Evolutionary conservation across 2,797 vertebrate genomes (phyloP).

Genomic region (Muscicapa striata): DNA sequence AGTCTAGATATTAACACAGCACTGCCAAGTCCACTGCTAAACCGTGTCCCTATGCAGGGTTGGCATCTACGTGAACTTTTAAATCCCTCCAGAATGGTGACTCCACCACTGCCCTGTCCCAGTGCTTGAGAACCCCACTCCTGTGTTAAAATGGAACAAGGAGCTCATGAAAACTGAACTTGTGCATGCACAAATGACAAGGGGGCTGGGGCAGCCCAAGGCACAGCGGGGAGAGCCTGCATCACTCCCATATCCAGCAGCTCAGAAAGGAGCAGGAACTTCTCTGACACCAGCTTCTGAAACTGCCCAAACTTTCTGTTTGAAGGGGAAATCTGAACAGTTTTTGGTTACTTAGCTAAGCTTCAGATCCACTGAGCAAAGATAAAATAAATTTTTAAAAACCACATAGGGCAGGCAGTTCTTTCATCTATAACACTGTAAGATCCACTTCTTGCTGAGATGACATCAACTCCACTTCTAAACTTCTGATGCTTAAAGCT

Average conservation of each 20-base stretch:
- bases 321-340: background rate
- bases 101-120: background rate
- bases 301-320: background rate
- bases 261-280: accelerated
- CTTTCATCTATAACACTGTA: accelerated
- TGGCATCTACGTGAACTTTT: accelerated
- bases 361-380: background rate
- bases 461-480: background rate
- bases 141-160: accelerated
- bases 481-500: background rate
- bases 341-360: background rate
- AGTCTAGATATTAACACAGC: background rate
- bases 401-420: background rate
- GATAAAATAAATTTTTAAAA: background rate
- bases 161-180: accelerated
- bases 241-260: accelerated
- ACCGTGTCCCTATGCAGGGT: accelerated
- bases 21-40: background rate
- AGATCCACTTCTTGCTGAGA: background rate
- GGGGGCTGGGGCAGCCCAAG: no score
- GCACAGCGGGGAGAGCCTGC: background rate
- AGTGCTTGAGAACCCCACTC: accelerated
- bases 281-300: background rate
- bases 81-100: background rate
- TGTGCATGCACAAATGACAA: accelerated